Conservation (phyloP, 2,797 vertebrate species). For the Sandelia bainsii region DNA sequence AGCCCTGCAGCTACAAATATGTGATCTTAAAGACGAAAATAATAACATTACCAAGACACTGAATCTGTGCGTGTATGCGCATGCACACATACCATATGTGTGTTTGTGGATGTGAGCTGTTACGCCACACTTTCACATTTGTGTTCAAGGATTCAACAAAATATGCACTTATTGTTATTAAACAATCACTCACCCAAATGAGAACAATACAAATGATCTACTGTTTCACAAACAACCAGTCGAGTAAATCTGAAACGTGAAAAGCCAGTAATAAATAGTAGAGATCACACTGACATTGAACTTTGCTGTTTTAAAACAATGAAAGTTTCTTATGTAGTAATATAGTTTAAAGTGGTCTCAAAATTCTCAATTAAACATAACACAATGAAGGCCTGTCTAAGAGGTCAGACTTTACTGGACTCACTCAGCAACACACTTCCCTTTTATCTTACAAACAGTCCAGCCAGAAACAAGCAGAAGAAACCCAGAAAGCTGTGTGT, state of each 20-base stretch:
- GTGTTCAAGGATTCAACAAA: conserved; percentile 36
- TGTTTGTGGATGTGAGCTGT: conserved; percentile 6
- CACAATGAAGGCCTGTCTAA: conserved; percentile 51
- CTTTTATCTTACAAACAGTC: conserved; percentile 71
- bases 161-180: conserved; percentile 48
- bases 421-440: conserved; percentile 51
- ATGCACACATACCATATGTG: neutral
- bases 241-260: conserved; percentile 31
- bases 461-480: conserved; percentile 64
- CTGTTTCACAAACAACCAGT: conserved; percentile 41
- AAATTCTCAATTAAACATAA: conserved; percentile 33
- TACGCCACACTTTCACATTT: conserved; percentile 15
- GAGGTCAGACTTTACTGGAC: conserved; percentile 54
- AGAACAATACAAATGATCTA: conserved; percentile 49
- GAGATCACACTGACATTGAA: conserved; percentile 22
- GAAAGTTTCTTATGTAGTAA: conserved; percentile 8
- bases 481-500: conserved; percentile 53
- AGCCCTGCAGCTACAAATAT: conserved; percentile 48
- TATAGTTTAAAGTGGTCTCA: conserved; percentile 32
- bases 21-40: conserved; percentile 44
- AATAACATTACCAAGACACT: conserved; percentile 52
- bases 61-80: conserved; percentile 22
- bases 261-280: conserved; percentile 31
- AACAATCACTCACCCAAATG: conserved; percentile 36
- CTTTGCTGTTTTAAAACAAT: conserved; percentile 30